These are phyloP conservation scores for Gobionotothen gibberifrons DNA, from an alignment of 2,797 vertebrate species.

Conservation along the genomic window DNA sequence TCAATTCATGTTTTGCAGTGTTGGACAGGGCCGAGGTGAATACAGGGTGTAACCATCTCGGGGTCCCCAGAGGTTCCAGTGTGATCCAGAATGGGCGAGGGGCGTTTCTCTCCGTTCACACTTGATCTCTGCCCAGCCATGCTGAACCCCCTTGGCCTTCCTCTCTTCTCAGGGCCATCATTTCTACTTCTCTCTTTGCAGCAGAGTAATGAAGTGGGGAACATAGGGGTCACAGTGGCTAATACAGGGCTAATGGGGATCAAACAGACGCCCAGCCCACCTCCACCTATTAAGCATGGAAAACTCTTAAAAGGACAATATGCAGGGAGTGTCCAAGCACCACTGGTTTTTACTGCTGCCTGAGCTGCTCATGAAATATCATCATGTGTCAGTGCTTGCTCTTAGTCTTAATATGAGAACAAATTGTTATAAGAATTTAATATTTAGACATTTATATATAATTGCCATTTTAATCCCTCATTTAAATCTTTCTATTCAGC, in stretches of 20 bases:
- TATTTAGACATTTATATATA: conserved; percentile 18
- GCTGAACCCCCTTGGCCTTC: conserved; percentile 77
- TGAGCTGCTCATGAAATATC: conserved; percentile 36
- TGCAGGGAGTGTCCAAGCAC: conserved; percentile 51
- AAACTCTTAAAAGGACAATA: conserved; percentile 68
- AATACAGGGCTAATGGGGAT: conserved; percentile 83
- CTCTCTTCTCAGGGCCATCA: conserved; percentile 71
- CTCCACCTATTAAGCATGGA: conserved; percentile 71
- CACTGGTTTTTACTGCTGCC: conserved; percentile 55
- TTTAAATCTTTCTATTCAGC: not conserved
- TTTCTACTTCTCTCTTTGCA: conserved; percentile 67
- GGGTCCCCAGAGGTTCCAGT: conserved; percentile 66
- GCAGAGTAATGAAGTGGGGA: conserved; percentile 83
- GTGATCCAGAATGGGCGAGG: conserved; percentile 81
- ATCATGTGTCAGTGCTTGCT: conserved; percentile 28
- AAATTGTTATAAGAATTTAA: conserved; percentile 14
- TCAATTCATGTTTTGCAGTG: conserved; percentile 56
- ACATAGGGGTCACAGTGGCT: conserved; percentile 83
- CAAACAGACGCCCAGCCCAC: conserved; percentile 74
- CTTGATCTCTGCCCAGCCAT: conserved; percentile 86
- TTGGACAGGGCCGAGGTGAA: conserved; percentile 65
- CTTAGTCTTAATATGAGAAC: conserved; percentile 25
- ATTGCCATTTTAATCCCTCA: not conserved
- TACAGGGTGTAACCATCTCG: conserved; percentile 65
- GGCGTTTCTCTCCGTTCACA: conserved; percentile 82